Base-by-base conservation (phyloP, 1,140 invertebrate species). In the Lucilia sericata region DNA sequence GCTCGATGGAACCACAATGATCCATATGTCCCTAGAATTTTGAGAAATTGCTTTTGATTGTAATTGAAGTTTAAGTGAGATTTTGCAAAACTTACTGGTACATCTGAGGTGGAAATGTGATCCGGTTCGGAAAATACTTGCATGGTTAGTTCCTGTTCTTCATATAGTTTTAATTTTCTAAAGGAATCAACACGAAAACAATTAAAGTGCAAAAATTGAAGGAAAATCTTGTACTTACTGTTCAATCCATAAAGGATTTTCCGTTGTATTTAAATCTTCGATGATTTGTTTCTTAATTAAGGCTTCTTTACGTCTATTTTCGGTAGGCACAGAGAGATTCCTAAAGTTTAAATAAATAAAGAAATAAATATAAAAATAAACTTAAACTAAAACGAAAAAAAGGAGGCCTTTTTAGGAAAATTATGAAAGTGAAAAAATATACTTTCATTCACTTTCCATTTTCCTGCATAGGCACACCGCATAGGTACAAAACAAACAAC, bases 191-290 rank as follows among this genome's bases (percentile, higher is more conserved):
- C 70, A 86, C 47, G 10, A 83, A 51, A 30, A 3, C 25, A 1
- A 21, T 74, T 82, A 25, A 10, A 12, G 12, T 12, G 49, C 49
- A 49, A 14, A 49, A 2, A 55, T 55, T 8, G 14, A 55, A 55
- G 7, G 13, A 7, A 55, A 17, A 13, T 13, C 3, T 30, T 10
- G 3, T n/a, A 92, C 94, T 93, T 90, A 96, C 95, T 97, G 96
- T 92, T 98, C 97, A 74, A 97, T 96, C 97, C 97, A 98, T 0
- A 98, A 91, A 0, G 97, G 97, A 93, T 98, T 98, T 91, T 98
- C 97, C 0, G 96, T 98, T 3, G 96, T 97, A 86, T 96, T 95
- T 13, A 97, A 91, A 87, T 97, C 96, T 87, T 97, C 96, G 36
- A 97, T 94, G 65, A 97, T 95, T 85, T 95, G 94, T 84, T 96